Evolutionary conservation across 2,888 invertebrate species (phyloP).

Genomic region (Taphrorychus bicolor): DNA sequence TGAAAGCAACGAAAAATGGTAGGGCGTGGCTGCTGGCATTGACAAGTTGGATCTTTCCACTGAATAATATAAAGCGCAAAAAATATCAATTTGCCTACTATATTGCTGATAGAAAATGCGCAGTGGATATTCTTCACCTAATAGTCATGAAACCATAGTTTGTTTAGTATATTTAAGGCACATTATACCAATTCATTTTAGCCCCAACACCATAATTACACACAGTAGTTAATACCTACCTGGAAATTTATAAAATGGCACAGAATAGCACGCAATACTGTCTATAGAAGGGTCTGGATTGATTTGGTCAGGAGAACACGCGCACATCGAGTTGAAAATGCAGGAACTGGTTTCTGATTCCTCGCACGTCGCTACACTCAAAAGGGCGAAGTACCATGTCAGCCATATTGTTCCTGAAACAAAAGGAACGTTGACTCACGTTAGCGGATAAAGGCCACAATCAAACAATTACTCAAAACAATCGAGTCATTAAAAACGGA

Average conservation of each 20-base stretch:
- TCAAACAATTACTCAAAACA: constrained; percentile 8
- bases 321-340: constrained; percentile 74
- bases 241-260: constrained; percentile 76
- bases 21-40: too few species aligned
- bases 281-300: constrained; percentile 54
- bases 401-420: constrained; percentile 31
- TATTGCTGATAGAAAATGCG: too few species aligned
- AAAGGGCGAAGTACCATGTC: constrained; percentile 12
- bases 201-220: neutral
- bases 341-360: constrained; percentile 58
- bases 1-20: neutral
- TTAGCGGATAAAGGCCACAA: too few species aligned
- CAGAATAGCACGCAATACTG: constrained; percentile 72
- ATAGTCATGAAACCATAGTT: too few species aligned
- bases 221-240: constrained; percentile 60
- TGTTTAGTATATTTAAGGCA: too few species aligned
- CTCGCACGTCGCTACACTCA: constrained; percentile 11
- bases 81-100: too few species aligned
- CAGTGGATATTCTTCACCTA: too few species aligned
- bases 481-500: neutral
- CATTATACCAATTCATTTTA: too few species aligned
- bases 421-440: neutral
- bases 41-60: neutral
- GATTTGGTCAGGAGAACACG: constrained; percentile 69
- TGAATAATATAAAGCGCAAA: too few species aligned